Evolutionary conservation across 2,113 vertebrate species (phyloP), one percentile per base, ranked within the genome.

Genomic region (Chloropsis hardwickii): DNA sequence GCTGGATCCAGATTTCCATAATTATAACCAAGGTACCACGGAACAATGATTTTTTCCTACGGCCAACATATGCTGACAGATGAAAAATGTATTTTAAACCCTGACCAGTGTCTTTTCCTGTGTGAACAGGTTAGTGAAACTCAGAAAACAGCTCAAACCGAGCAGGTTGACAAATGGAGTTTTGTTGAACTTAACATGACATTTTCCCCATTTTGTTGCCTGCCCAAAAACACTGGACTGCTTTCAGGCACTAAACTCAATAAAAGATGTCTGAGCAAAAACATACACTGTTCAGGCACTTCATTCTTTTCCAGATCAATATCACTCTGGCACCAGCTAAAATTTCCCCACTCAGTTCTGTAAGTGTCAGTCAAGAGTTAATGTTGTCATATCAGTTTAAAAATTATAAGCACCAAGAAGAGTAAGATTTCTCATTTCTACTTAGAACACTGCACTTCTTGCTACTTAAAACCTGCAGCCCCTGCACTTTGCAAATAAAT

Each of bases 261-360:
- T 6, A 35, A 18, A 79, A 28, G 35, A 37, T 35, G 5, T 60
- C 93, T 70, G 78, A 60, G 60, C 76, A 95, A 58, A 67, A 64
- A 25, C 10, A 9, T 5, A 2, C 0, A 0, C 22, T n/a, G 6
- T 7, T 39, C 7, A 16, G 12, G 11, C 17, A 60, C 10, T 62
- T 71, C 29, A 15, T 42, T 74, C 45, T 76, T 21, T 33, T 72
- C 35, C 16, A 56, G 17, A 64, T 20, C 29, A 92, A 20, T 29
- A 39, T 9, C 22, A 2, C 37, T 37, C 31, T 9, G 23, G 65
- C 37, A 66, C 13, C n/a, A 21, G 29, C n/a, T 42, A 61, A 42
- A 65, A 93, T 29, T 79, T 72, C 31, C 19, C 29, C 1, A 0
- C 20, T 73, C 28, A 19, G 31, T 64, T 80, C 39, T 62, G 1